Evolutionary conservation across 2,113 vertebrate species (phyloP).

Genomic region (Hemiscyllium ocellatum): DNA sequence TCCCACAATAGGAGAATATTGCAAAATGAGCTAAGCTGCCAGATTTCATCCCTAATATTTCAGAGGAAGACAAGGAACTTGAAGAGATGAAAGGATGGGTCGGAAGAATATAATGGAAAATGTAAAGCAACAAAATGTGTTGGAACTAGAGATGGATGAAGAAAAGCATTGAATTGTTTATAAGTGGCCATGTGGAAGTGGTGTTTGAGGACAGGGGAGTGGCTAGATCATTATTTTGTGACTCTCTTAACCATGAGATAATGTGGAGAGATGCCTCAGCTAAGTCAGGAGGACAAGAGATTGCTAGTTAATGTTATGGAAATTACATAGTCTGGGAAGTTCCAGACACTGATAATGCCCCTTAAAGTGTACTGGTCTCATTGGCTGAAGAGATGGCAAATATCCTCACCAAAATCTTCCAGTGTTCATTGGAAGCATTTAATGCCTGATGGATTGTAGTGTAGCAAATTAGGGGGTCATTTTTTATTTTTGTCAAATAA

Average conservation of each 20-base stretch:
- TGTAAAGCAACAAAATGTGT: neutral
- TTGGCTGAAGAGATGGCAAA: neutral
- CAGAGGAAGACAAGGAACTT: neutral
- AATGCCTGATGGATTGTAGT: neutral
- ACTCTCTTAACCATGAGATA: neutral
- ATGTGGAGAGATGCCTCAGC: neutral
- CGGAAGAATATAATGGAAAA: neutral
- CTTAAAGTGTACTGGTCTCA: neutral
- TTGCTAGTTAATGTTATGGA: neutral
- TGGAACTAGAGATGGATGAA: neutral
- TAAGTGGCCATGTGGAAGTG: neutral
- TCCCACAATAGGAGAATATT: neutral
- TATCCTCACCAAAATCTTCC: neutral
- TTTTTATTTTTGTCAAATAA: neutral
- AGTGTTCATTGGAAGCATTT: neutral
- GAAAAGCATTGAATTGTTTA: neutral
- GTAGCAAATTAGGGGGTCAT: neutral
- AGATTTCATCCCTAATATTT: neutral
- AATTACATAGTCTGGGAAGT: neutral
- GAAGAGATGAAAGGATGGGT: neutral
- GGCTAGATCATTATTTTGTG: neutral
- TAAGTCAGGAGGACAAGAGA: neutral
- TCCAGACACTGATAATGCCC: neutral
- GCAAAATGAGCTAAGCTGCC: neutral
- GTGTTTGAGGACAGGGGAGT: neutral